Evolutionary conservation across 2,797 vertebrate species (phyloP).

Genomic region (Galaxias olidus): DNA sequence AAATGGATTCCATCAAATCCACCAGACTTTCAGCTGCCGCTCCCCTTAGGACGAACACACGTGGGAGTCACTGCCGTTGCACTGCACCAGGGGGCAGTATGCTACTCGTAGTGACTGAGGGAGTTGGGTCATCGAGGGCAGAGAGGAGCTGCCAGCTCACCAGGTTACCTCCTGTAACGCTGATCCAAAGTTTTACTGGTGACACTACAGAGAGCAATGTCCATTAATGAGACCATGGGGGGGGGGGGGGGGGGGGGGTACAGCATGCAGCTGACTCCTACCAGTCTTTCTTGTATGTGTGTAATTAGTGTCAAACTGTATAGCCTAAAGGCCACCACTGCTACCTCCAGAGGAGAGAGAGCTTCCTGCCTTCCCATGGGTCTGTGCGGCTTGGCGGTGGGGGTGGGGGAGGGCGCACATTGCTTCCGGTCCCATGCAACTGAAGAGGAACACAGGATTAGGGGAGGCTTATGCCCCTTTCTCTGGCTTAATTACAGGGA

Average conservation of each 20-base stretch:
- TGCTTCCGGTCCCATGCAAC: constrained; percentile 66
- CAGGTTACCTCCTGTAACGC: too few relatives aligned
- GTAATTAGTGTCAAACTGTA: neutral
- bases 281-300: neutral
- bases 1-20: too few relatives aligned
- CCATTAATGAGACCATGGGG: neutral
- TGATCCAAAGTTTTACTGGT: too few relatives aligned
- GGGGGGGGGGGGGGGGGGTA: neutral
- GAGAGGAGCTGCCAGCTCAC: neutral
- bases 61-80: neutral
- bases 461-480: constrained; percentile 58
- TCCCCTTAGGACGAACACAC: too few relatives aligned
- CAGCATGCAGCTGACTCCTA: neutral
- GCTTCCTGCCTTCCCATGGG: constrained; percentile 50
- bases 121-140: neutral
- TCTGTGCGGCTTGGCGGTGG: constrained; percentile 47
- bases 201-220: too few relatives aligned
- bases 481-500: constrained; percentile 63
- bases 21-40: too few relatives aligned
- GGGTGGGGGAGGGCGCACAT: constrained; percentile 27
- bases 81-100: constrained; percentile 55
- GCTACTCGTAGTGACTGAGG: constrained; percentile 10
- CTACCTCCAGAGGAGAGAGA: constrained; percentile 35
- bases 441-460: constrained; percentile 71
- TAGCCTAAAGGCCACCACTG: constrained; percentile 4